A percentile compares a stretch with the other conserved stretches of the same genome.
Conservation (phyloP, 2,113 vertebrate species). For the Mustelus asterias region DNA sequence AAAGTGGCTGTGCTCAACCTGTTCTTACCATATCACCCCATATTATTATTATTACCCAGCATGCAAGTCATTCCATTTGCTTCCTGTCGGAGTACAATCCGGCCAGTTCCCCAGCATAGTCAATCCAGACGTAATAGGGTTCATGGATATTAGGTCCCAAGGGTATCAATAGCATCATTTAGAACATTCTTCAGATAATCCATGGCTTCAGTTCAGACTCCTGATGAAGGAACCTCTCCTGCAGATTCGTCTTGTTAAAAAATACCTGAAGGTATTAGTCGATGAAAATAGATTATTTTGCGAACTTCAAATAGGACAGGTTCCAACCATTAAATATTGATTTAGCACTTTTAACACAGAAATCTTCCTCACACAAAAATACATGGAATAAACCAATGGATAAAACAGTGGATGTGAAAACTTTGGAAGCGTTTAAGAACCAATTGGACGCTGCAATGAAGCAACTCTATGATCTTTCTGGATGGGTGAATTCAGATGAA, state of each 20-base stretch:
- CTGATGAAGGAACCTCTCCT: too few species aligned
- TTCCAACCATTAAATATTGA: neutral
- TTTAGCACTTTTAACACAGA: neutral
- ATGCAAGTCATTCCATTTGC: neutral
- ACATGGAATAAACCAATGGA: neutral
- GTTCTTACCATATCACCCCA: neutral
- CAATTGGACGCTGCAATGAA: neutral
- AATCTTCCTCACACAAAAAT: neutral
- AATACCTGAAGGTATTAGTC: neutral
- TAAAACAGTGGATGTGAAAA: neutral
- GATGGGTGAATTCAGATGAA: neutral
- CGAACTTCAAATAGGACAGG: neutral
- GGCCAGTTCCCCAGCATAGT: neutral
- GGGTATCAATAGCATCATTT: neutral
- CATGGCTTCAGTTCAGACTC: neutral
- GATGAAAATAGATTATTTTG: neutral
- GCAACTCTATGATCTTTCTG: neutral
- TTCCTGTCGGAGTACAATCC: neutral
- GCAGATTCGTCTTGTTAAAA: neutral
- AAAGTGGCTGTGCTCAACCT: neutral
- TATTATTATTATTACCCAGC: neutral
- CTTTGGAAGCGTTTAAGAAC: neutral
- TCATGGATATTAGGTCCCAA: neutral
- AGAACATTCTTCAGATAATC: neutral
- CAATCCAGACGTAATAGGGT: neutral